phyloP scores from a whole-genome alignment of 2,888 invertebrate species.

The Pandemis cinnamomeana region DNA sequence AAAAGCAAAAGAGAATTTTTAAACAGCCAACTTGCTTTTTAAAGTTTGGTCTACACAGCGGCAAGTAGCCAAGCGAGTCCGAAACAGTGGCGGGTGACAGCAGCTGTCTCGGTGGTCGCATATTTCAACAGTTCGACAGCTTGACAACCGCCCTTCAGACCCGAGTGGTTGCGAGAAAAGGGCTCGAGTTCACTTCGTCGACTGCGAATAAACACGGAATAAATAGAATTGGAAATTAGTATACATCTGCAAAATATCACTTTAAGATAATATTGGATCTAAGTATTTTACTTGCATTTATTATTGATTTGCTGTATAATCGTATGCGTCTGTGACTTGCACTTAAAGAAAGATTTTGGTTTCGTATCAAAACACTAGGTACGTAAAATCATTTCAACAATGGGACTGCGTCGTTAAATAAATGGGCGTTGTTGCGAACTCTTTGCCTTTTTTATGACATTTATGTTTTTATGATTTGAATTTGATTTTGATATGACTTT shows the following conservation, averaged over 20 bases:
- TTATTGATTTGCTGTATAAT: background rate
- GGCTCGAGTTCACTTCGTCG: conserved; percentile 7
- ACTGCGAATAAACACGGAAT: background rate
- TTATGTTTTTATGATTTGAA: too few species aligned
- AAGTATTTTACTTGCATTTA: background rate
- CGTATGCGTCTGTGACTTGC: too few species aligned
- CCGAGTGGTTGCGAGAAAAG: conserved; percentile 15
- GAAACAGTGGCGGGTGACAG: conserved; percentile 20
- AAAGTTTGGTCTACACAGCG: conserved; percentile 6
- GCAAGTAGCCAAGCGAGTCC: conserved; percentile 14
- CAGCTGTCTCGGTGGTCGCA: conserved; percentile 13
- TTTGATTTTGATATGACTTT: too few species aligned
- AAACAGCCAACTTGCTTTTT: background rate
- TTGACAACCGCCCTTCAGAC: conserved; percentile 22
- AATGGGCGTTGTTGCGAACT: too few species aligned
- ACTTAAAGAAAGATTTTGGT: background rate
- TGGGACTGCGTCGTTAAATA: conserved; percentile 9
- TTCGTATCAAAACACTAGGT: background rate
- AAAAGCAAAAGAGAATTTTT: background rate
- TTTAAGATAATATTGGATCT: background rate
- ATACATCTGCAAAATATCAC: background rate
- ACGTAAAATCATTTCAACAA: background rate
- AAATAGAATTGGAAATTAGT: conserved; percentile 10
- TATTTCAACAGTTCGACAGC: conserved; percentile 21
- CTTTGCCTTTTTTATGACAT: too few species aligned